These are phyloP conservation scores for Synodontis membranacea DNA, from an alignment of 2,113 vertebrate genomes.

Conservation along the genomic window DNA sequence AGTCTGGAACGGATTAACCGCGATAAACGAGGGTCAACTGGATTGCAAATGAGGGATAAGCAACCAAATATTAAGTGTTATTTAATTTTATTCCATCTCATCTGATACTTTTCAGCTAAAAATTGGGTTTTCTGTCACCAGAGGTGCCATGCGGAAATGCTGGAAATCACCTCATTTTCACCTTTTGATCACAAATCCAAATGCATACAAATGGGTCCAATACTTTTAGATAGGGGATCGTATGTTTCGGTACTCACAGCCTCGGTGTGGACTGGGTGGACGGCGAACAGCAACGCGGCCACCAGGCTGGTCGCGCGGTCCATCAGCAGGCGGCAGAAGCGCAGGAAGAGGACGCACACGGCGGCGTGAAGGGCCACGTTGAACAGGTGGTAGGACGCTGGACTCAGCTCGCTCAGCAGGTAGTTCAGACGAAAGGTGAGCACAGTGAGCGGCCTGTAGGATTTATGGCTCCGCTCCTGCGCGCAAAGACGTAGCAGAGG, in stretches of 20 bases:
- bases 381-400: conserved; percentile 91
- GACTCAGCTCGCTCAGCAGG: conserved; percentile 87
- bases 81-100: too few relatives aligned
- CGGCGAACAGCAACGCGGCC: conserved; percentile 89
- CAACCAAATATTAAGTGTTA: too few relatives aligned
- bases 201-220: not conserved
- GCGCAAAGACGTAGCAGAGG: not conserved
- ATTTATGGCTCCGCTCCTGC: conserved; percentile 97
- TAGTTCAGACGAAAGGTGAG: conserved; percentile 97
- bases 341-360: conserved; percentile 90
- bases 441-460: conserved; percentile 93
- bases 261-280: conserved; percentile 95
- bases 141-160: too few relatives aligned
- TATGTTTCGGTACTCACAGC: conserved; percentile 79
- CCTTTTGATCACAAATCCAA: not conserved
- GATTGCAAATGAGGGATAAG: too few relatives aligned
- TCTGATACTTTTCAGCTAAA: too few relatives aligned
- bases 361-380: conserved; percentile 85
- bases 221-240: not conserved
- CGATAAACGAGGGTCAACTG: too few relatives aligned
- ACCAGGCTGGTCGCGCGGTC: conserved; percentile 81
- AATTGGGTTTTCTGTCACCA: too few relatives aligned
- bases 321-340: conserved; percentile 89
- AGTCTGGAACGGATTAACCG: too few relatives aligned
- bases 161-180: not conserved